These are phyloP conservation scores for Phrynosoma platyrhinos DNA, from an alignment of 2,113 vertebrate species.

Conservation along the genomic window DNA sequence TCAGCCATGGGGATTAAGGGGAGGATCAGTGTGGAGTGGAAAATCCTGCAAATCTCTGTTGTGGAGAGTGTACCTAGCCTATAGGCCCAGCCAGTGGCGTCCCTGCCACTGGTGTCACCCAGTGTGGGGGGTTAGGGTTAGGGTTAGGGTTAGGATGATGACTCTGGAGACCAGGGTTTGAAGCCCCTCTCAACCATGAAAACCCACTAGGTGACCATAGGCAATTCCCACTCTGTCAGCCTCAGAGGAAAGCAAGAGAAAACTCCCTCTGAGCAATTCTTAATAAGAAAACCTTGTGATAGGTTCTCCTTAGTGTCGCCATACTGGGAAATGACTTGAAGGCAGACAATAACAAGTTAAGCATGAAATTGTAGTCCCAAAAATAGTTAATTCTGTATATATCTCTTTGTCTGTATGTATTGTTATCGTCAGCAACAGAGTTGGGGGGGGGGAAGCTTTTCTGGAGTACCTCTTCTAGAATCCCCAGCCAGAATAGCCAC, in stretches of 20 bases:
- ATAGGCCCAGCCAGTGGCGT: background rate
- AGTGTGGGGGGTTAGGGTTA: too few species aligned
- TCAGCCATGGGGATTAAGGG: background rate
- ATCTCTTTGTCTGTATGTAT: background rate
- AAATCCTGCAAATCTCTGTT: background rate
- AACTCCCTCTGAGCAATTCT: too few species aligned
- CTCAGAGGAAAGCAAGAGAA: background rate
- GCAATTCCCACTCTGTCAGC: background rate
- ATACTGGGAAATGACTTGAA: too few species aligned
- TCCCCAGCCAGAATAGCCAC: too few species aligned
- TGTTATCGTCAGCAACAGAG: background rate
- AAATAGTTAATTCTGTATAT: background rate
- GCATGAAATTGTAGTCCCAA: background rate
- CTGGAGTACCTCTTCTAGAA: background rate
- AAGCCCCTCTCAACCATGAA: too few species aligned
- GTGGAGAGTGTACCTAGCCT: background rate
- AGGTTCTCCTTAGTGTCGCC: too few species aligned
- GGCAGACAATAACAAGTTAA: background rate
- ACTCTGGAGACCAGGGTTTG: background rate
- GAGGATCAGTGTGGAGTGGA: background rate
- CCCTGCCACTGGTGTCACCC: too few species aligned
- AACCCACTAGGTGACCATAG: background rate
- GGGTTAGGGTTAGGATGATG: too few species aligned
- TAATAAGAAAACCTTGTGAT: too few species aligned
- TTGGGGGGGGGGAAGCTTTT: too few species aligned